Percentiles rank a stretch among this genome's conserved stretches.
Conservation (phyloP, 2,888 invertebrate species). For the Drosophila mercatorum region DNA sequence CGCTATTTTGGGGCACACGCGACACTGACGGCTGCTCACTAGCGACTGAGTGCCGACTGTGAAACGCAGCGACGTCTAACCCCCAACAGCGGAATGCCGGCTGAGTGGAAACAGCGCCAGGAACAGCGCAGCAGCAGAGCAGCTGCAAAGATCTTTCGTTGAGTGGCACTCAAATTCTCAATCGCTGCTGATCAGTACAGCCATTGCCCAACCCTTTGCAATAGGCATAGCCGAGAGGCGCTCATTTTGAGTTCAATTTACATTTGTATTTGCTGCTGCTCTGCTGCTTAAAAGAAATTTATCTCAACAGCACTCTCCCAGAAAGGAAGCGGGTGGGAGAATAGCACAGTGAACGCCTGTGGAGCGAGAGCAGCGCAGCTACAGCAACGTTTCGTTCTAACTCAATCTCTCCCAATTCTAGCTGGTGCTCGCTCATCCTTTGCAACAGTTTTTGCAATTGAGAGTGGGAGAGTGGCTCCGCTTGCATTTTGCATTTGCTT, state of each 20-base stretch:
- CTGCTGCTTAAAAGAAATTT: neutral
- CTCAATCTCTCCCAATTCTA: neutral
- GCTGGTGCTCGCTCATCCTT: conserved; percentile 10
- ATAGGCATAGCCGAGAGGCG: neutral
- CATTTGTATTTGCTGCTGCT: conserved; percentile 5
- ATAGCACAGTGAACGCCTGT: neutral
- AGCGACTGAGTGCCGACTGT: conserved; percentile 68
- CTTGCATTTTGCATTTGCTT: conserved; percentile 12
- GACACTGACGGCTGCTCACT: conserved; percentile 80
- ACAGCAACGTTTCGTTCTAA: neutral
- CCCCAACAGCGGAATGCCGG: conserved; percentile 16
- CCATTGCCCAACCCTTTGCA: conserved; percentile 24
- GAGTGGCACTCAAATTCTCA: conserved; percentile 8
- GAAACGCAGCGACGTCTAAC: conserved; percentile 44
- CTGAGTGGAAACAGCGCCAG: conserved; percentile 12
- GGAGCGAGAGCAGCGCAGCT: neutral
- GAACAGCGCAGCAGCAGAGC: conserved; percentile 21
- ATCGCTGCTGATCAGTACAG: neutral
- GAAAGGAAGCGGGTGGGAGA: neutral
- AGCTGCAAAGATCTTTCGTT: conserved; percentile 1
- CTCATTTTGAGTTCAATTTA: conserved; percentile 4
- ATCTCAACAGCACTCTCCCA: neutral
- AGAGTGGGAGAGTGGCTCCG: neutral
- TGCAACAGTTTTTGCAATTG: conserved; percentile 5
- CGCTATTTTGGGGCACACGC: conserved; percentile 69